These are phyloP conservation scores for Drosophila bunnanda DNA, from an alignment of 2,888 invertebrate genomes.

Conservation along the genomic window DNA sequence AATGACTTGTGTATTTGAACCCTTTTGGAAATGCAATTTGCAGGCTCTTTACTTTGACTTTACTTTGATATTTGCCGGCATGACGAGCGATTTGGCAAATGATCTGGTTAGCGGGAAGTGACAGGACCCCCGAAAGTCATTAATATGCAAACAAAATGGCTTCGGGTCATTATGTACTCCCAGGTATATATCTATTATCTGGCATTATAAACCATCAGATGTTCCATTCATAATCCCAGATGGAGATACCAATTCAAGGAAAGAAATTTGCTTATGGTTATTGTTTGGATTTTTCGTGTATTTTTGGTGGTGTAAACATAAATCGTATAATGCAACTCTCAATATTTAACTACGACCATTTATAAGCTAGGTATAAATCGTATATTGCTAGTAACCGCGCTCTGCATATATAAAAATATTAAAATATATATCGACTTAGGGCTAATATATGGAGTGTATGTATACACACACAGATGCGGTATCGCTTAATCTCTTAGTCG, in stretches of 20 bases:
- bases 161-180: background rate
- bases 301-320: conserved; percentile 64
- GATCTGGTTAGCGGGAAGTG: conserved; percentile 59
- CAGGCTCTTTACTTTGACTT: conserved; percentile 49
- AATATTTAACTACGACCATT: conserved; percentile 66
- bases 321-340: conserved; percentile 66
- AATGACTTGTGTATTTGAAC: conserved; percentile 74
- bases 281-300: conserved; percentile 31
- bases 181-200: background rate
- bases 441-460: conserved; percentile 21
- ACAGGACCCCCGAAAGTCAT: conserved; percentile 44
- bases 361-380: conserved; percentile 61
- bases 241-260: background rate
- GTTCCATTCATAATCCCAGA: conserved; percentile 3
- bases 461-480: conserved; percentile 32
- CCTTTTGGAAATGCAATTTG: conserved; percentile 56
- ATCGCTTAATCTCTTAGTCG: conserved; percentile 73
- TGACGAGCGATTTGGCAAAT: conserved; percentile 55
- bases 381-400: conserved; percentile 67
- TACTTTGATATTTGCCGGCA: conserved; percentile 65
- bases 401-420: conserved; percentile 68
- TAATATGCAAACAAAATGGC: conserved; percentile 55
- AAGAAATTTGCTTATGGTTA: background rate
- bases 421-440: conserved; percentile 54
- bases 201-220: background rate